Base-by-base conservation (phyloP, 2,888 invertebrate species). In the Spisula subtruncata region DNA sequence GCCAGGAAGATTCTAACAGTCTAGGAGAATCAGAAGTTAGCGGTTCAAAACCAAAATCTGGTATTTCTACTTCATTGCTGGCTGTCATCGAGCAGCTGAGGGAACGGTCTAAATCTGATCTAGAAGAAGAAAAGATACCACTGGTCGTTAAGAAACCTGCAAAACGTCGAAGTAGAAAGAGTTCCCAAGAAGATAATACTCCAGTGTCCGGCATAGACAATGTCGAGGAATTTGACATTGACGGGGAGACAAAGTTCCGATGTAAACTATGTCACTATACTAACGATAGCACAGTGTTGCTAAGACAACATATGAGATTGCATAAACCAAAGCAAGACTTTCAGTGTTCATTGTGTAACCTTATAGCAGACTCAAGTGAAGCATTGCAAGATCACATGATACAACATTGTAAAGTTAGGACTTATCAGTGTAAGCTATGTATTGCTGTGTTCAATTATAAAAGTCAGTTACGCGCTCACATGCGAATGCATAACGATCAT, bases 81-180 rank as follows among this genome's bases (percentile, higher is more conserved):
- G 96, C 96, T 10, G 96, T 96, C 41, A 96, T 96, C 89, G 96
- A 96, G 89, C 96, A 96, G 87, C 90, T 96, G 10, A 91, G 96
- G 71, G 96, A 96, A 90, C 88, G 94, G 48, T 94, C 94, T 5
- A 90, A 92, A 51, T 91, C 89, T 86, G 96, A 95, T 85, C 87
- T 91, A 0, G 95, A 95, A 18, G 90, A 93, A 20, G 91, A 88
- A 41, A 92, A 91, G 46, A 83, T 75, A 18, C 81, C 83, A 20
- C 54, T n/a, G 32, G 79, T 83, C 10, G 25, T 86, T 71, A 93
- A 93, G 87, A 93, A 93, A 90, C 80, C 87, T 32, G 75, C 87
- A 5, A 93, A 92, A 71, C 87, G 93, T 29, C 89, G 93, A 79
- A 92, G 92, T 29, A 92, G 93, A 84, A 91, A 87, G 85, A 90